A percentile compares a stretch with the other conserved stretches of the same genome.
These are phyloP conservation scores for Mythimna ferrago DNA, from an alignment of 2,888 invertebrate species.

Conservation along the genomic window DNA sequence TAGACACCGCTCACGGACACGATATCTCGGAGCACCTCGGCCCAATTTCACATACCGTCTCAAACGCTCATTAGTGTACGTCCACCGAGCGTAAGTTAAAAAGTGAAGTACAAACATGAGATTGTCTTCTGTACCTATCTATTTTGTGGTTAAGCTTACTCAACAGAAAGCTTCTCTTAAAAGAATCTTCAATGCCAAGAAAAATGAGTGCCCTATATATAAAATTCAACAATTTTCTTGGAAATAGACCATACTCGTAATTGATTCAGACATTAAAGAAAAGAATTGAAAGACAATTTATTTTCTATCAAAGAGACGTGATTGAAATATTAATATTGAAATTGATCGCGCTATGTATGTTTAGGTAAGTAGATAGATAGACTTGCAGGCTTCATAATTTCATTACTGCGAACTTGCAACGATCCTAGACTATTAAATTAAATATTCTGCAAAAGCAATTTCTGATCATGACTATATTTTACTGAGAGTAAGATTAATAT, in stretches of 20 bases:
- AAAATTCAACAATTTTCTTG: constrained; percentile 6
- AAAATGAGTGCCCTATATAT: neutral
- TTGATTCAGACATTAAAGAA: constrained; percentile 17
- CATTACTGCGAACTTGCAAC: constrained; percentile 23
- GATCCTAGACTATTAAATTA: constrained; percentile 19
- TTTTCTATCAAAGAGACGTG: constrained; percentile 16
- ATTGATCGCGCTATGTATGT: constrained; percentile 6
- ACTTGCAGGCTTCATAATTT: constrained; percentile 26
- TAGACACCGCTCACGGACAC: no score
- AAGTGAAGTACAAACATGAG: no score
- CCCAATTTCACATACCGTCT: no score
- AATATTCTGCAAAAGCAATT: constrained; percentile 22
- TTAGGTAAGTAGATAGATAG: neutral
- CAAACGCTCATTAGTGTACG: no score
- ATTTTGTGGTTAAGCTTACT: neutral
- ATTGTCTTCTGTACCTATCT: no score
- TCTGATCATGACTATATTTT: neutral
- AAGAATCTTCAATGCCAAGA: neutral
- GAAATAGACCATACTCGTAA: constrained; percentile 6
- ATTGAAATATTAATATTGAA: constrained; percentile 21
- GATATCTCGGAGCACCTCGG: no score
- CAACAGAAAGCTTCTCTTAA: neutral
- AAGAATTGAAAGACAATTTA: constrained; percentile 9
- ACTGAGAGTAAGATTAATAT: neutral
- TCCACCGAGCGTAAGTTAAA: no score